Base-by-base conservation (phyloP, 2,888 invertebrate genomes). In the Conchocele bisecta region DNA sequence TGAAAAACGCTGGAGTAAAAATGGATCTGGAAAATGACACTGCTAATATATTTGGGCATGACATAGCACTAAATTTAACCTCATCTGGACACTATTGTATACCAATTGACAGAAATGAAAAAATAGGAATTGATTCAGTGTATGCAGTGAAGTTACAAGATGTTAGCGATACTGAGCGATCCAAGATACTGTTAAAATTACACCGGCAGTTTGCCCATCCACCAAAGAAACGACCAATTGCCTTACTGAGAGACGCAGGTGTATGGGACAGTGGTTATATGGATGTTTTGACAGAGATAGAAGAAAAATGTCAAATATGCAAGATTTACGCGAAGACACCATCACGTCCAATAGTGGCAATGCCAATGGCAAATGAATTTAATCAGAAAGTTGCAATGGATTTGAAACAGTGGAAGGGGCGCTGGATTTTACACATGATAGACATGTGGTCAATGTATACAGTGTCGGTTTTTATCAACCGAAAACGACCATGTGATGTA, bases 311-410 rank as follows among this genome's bases (percentile, higher is more conserved):
- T 46, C 31, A 65, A 57, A 56, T 57, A 1, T 64, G 60, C 9
- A 66, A 66, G 11, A 39, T 66, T 13, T 59, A 59, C 31, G 59
- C 59, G 2, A 46, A 37, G 17, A 59, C 67, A 0, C 41, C 51
- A 42, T 44, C 67, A 33, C 41, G 61, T 53, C 53, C 67, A 24
- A 35, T 60, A 2, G 67, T 67, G 9, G 58, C 15, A 42, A 33
- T 66, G 53, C 66, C 66, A 41, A 50, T 65, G 58, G 58, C 51
- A 41, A 35, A 28, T n/a, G 39, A 65, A n/a, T 72, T 69, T n/a
- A 72, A 72, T 58, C 72, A 76, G 35, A 63, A 29, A 37, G 61
- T 69, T 9, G 67, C 71, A 9, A 69, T 61, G 44, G 72, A 72
- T 44, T 50, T 73, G 2, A 77, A 77, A 57, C 59, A 72, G 20